A percentile compares a stretch with the other conserved stretches of the same genome.
Conservation (phyloP, 2,113 vertebrate genomes). For the Physeter macrocephalus region DNA sequence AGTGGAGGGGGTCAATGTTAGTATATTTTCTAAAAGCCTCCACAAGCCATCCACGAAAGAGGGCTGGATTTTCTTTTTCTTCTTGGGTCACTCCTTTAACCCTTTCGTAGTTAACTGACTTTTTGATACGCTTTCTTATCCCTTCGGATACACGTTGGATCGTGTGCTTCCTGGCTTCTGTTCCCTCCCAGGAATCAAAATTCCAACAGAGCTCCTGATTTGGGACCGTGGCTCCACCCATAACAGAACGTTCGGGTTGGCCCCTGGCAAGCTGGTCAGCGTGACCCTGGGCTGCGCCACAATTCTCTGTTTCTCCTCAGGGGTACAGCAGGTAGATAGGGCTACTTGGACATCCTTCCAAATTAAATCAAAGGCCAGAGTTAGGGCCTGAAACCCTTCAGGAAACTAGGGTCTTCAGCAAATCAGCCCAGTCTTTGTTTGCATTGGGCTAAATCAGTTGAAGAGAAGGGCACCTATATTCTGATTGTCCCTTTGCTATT, state of each 20-base stretch:
- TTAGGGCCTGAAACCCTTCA: background rate
- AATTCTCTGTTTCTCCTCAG: background rate
- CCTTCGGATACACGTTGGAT: background rate
- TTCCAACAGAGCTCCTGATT: rapidly evolving
- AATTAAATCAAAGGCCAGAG: background rate
- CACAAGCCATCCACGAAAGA: background rate
- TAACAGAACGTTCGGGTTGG: background rate
- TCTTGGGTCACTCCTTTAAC: background rate
- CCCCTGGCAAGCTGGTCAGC: background rate
- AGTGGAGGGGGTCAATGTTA: background rate
- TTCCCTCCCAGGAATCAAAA: background rate
- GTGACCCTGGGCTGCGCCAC: background rate
- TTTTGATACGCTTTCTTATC: background rate
- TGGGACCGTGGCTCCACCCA: background rate
- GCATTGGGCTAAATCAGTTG: background rate
- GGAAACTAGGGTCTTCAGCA: background rate
- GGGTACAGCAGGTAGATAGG: background rate
- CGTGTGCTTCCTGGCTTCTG: background rate
- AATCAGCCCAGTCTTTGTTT: background rate
- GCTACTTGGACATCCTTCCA: background rate
- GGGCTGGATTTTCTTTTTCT: background rate
- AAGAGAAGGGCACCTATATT: background rate
- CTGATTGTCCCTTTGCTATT: background rate
- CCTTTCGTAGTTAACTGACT: background rate
- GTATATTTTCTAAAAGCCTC: background rate